These are phyloP conservation scores for Heliconius hortense DNA, from an alignment of 2,888 invertebrate species.

Conservation along the genomic window DNA sequence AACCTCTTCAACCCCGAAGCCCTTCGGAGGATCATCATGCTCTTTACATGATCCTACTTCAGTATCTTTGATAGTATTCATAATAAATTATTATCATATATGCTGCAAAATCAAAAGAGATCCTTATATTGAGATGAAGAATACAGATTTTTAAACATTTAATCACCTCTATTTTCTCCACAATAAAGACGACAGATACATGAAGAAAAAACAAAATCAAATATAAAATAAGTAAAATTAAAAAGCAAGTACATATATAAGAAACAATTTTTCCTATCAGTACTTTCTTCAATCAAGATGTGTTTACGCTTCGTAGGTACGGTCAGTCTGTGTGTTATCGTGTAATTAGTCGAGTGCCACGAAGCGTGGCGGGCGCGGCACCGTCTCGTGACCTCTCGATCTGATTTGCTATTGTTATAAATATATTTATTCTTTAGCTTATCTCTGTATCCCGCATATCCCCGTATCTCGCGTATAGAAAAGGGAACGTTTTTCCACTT, in stretches of 20 bases:
- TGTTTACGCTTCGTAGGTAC: constrained; percentile 53
- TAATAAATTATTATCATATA: too few relatives aligned
- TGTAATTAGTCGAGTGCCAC: constrained; percentile 60
- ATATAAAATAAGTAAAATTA: background rate
- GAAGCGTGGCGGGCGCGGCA: constrained; percentile 36
- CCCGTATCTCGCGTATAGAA: too few relatives aligned
- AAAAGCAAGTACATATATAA: constrained; percentile 4
- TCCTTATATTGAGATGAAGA: background rate
- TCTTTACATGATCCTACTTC: too few relatives aligned
- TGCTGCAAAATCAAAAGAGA: background rate
- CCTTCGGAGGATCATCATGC: too few relatives aligned
- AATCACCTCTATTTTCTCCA: background rate
- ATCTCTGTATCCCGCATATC: background rate
- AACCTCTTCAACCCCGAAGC: too few relatives aligned
- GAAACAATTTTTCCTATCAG: constrained; percentile 25
- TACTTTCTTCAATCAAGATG: constrained; percentile 50
- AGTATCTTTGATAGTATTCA: too few relatives aligned
- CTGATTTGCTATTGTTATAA: background rate
- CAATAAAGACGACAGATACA: background rate
- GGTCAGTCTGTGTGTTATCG: constrained; percentile 48
- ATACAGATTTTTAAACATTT: background rate
- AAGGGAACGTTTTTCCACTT: too few relatives aligned
- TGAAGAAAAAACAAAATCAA: background rate
- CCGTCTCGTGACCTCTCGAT: constrained; percentile 37
- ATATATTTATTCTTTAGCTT: background rate